phyloP scores from a whole-genome alignment of 2,888 invertebrate genomes.

The Tachina lurida region DNA sequence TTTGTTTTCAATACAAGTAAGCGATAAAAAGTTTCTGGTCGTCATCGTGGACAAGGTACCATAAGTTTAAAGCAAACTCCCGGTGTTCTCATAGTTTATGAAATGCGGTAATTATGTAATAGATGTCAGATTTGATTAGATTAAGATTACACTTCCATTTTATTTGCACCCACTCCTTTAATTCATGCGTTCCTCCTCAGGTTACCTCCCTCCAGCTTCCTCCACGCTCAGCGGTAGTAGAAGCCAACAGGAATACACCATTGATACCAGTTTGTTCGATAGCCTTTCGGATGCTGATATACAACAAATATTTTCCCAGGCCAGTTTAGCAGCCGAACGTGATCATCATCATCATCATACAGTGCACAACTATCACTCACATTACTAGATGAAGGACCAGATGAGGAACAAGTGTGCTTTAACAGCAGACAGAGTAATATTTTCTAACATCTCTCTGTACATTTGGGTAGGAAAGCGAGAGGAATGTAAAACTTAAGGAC shows the following conservation, averaged over 20 bases:
- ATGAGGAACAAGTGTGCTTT: background rate
- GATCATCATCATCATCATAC: conserved; percentile 72
- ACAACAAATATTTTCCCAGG: conserved; percentile 79
- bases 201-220: conserved; percentile 77
- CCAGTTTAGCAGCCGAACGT: conserved; percentile 76
- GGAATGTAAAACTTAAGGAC: conserved; percentile 35
- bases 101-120: too few relatives aligned
- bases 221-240: conserved; percentile 68
- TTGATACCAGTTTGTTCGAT: conserved; percentile 76
- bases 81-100: too few relatives aligned
- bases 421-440: background rate
- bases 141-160: too few relatives aligned
- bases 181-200: conserved; percentile 62
- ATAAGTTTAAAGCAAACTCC: too few relatives aligned
- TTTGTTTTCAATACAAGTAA: too few relatives aligned
- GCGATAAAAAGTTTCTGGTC: too few relatives aligned
- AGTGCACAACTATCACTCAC: conserved; percentile 63
- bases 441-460: background rate
- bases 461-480: conserved; percentile 1
- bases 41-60: too few relatives aligned
- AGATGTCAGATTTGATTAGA: too few relatives aligned
- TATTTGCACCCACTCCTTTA: background rate
- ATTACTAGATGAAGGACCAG: conserved; percentile 27
- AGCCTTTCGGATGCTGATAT: conserved; percentile 78
- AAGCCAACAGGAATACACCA: conserved; percentile 66